Evolutionary conservation across 1,140 invertebrate species (phyloP), one percentile per base, ranked within the genome.

Genomic region (Panonychus citri): DNA sequence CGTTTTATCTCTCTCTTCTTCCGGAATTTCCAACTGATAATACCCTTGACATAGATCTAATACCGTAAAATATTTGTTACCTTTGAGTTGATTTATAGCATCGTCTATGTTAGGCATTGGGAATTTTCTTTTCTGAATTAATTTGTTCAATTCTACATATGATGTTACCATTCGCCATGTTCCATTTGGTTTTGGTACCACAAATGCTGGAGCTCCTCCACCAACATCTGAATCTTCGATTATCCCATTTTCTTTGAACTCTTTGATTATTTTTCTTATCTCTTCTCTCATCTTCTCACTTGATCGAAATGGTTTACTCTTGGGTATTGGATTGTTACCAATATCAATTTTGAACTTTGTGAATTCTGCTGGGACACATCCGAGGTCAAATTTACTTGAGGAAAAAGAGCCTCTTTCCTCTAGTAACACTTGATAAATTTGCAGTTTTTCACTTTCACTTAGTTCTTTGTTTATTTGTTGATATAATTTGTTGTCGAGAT

Each of bases 21-120:
- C 59, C 28, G 63, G 49, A 1, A 70, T 56, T 17, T 53, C 34
- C 1, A 70, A 59, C 52, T 71, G 67, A 55, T 64, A 64, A 60
- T 65, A 72, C 4, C 66, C 69, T 52, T 62, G 60, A 49, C 56
- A 62, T 40, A 69, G 26, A 58, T 70, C 68, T 10, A 72, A 5
- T 10, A 4, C 4, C 1, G 42, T 19, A 28, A 58, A 59, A 27
- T 48, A 58, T 48, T 58, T 59, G n/a, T 59, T 28, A 37, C 34
- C 28, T 34, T 15, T 39, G 8, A 72, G 26, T 5, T 42, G 52
- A 57, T 42, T 61, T 10, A 64, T 4, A 26, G 42, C 27, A 46
- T 37, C 28, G n/a, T 62, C 52, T n/a, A 65, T 61, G 30, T 58
- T 55, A 1, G 63, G 60, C n/a, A 66, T 27, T 3, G 60, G 62